phyloP scores from a whole-genome alignment of 2,888 invertebrate species.

The Limnephilus auricula region DNA sequence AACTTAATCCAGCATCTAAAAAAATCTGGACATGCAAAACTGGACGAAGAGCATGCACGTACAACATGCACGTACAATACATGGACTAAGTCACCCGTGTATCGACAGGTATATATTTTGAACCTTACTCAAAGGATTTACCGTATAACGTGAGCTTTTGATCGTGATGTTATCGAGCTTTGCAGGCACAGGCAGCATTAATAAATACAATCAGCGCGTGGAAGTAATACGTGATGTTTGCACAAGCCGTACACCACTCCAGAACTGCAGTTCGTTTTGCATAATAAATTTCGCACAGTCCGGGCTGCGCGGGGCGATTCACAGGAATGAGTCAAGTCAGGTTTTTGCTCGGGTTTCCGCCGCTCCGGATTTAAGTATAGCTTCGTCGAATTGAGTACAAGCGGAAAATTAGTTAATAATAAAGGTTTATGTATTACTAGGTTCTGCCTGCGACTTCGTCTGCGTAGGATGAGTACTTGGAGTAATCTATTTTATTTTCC shows the following conservation, averaged over 20 bases:
- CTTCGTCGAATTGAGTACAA: not conserved
- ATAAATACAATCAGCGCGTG: constrained; percentile 33
- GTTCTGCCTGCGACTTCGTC: no score
- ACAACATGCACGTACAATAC: no score
- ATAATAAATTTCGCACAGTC: constrained; percentile 35
- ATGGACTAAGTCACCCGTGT: not conserved
- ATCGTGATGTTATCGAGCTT: not conserved
- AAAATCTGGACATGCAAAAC: no score
- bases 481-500: no score
- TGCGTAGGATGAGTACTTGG: no score
- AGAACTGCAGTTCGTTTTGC: constrained; percentile 46
- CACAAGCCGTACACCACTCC: constrained; percentile 6
- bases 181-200: not conserved
- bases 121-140: not conserved
- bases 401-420: not conserved
- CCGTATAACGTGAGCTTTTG: not conserved
- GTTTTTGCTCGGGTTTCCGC: not conserved
- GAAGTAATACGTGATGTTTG: constrained; percentile 35
- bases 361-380: not conserved
- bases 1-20: no score
- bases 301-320: not conserved
- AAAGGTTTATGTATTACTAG: no score
- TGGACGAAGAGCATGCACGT: no score
- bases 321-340: not conserved
- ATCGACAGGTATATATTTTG: not conserved